A percentile compares a stretch with the other conserved stretches of the same genome.
phyloP scores from a whole-genome alignment of 2,797 vertebrate genomes.

The Microctenopoma stevenorrisi region DNA sequence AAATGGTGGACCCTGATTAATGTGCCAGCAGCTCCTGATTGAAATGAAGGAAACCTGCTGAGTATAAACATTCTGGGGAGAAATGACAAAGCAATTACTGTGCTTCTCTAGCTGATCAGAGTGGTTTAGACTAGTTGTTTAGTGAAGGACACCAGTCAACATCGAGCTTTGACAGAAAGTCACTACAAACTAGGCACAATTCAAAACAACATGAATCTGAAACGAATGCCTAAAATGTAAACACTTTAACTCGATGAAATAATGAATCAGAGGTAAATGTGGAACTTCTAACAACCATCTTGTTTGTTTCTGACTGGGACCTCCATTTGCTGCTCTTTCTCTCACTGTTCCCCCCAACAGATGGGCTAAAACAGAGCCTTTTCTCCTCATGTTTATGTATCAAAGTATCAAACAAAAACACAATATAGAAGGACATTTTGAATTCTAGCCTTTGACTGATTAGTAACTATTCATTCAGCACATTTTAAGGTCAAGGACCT shows the following conservation, averaged over 20 bases:
- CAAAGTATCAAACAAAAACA: conserved; percentile 24
- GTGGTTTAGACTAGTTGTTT: conserved; percentile 31
- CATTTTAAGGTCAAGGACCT: conserved; percentile 44
- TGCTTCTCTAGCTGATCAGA: conserved; percentile 43
- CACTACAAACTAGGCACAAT: conserved; percentile 2
- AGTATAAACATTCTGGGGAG: conserved; percentile 49
- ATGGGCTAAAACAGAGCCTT: no score
- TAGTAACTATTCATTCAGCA: conserved; percentile 36
- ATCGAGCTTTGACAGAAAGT: conserved; percentile 26
- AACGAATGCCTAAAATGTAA: conserved; percentile 3
- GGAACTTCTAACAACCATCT: not conserved
- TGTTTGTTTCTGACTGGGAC: not conserved
- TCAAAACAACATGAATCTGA: not conserved
- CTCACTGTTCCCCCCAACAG: no score
- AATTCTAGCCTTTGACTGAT: conserved; percentile 39
- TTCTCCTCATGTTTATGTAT: not conserved
- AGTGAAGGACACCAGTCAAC: conserved; percentile 46
- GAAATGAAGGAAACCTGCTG: conserved; percentile 53
- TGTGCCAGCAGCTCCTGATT: conserved; percentile 46
- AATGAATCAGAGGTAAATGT: not conserved
- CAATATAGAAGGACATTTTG: conserved; percentile 16
- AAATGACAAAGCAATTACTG: conserved; percentile 52
- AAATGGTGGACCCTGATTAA: conserved; percentile 35
- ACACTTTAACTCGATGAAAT: not conserved
- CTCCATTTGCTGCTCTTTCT: not conserved